Percentiles rank a stretch among this genome's conserved stretches.
Conservation (phyloP, 2,888 invertebrate species). For the Cataglyphis albicans region DNA sequence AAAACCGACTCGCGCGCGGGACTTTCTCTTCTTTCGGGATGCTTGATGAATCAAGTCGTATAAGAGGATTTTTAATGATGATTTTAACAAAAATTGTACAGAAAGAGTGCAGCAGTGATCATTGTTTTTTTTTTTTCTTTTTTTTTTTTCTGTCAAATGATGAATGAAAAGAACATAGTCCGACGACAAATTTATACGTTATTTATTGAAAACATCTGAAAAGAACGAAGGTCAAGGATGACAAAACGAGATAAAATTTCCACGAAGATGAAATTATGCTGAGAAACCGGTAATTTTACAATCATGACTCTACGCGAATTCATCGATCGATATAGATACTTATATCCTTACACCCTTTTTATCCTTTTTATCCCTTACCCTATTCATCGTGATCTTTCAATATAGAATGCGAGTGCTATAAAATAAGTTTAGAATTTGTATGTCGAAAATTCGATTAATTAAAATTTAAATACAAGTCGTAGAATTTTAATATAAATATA, state of each 20-base stretch:
- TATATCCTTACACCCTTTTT: neutral
- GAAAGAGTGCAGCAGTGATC: neutral
- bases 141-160: constrained; percentile 21
- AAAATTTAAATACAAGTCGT: neutral
- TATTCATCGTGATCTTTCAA: neutral
- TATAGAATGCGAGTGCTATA: neutral
- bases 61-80: neutral
- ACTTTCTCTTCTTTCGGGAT: constrained; percentile 47
- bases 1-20: neutral
- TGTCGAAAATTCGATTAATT: neutral
- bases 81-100: neutral
- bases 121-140: neutral
- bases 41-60: constrained; percentile 27
- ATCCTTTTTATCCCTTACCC: no score
- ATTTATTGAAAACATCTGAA: constrained; percentile 39
- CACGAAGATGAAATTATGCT: constrained; percentile 20
- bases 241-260: constrained; percentile 16
- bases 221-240: constrained; percentile 52
- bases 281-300: constrained; percentile 44
- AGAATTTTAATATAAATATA: neutral
- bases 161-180: constrained; percentile 16
- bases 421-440: neutral
- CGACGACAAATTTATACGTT: constrained; percentile 19
- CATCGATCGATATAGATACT: constrained; percentile 32
- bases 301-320: constrained; percentile 24